These are phyloP conservation scores for Sandelia bainsii DNA, from an alignment of 2,797 vertebrate species.

Conservation along the genomic window DNA sequence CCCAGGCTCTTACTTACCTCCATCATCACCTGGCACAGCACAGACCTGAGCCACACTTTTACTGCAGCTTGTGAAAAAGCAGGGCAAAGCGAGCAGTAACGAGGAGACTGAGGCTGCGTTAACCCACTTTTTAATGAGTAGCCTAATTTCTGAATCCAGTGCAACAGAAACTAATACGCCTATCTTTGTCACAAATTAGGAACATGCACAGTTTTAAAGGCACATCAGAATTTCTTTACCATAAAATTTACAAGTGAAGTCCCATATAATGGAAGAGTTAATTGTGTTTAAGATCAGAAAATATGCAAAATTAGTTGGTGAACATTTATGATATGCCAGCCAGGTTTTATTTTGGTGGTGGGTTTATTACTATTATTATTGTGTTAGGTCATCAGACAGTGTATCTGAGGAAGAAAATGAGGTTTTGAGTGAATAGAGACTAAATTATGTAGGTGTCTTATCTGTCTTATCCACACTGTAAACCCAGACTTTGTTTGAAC, in stretches of 20 bases:
- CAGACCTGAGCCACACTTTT: constrained; percentile 24
- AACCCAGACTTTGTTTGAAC: no score
- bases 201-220: constrained; percentile 1
- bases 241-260: background rate
- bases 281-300: background rate
- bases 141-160: constrained; percentile 45
- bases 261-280: background rate
- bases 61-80: constrained; percentile 31
- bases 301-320: background rate
- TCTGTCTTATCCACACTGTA: background rate
- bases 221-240: background rate
- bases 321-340: background rate
- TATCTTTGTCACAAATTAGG: constrained; percentile 18
- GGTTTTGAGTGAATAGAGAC: constrained; percentile 1
- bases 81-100: constrained; percentile 21
- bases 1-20: constrained; percentile 16
- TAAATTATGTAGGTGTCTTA: background rate
- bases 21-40: constrained; percentile 40
- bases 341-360: background rate
- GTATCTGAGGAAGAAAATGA: constrained; percentile 6
- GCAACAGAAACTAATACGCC: constrained; percentile 19
- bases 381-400: background rate
- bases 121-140: constrained; percentile 57
- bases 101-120: constrained; percentile 31
- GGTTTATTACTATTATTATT: background rate